phyloP scores from a whole-genome alignment of 2,888 invertebrate species.

The Patella ulyssiponensis region DNA sequence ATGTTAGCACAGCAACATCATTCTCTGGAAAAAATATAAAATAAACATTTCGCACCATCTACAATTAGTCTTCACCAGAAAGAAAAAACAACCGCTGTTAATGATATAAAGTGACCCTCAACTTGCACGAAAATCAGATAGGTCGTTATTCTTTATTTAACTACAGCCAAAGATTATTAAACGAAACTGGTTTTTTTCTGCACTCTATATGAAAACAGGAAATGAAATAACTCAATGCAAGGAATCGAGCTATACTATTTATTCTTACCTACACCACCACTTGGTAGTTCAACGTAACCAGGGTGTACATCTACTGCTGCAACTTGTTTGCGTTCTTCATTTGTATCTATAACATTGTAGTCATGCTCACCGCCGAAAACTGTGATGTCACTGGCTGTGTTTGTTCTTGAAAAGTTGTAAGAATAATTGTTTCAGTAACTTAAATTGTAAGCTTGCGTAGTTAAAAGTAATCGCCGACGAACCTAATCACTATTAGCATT shows the following conservation, averaged over 20 bases:
- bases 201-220: too few species aligned
- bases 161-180: too few species aligned
- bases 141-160: too few species aligned
- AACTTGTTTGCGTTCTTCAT: neutral
- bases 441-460: too few species aligned
- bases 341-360: neutral
- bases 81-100: too few species aligned
- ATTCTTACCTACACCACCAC: neutral
- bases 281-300: neutral
- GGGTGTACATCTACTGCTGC: neutral
- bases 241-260: too few species aligned
- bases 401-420: neutral
- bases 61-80: neutral
- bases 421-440: neutral
- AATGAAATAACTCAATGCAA: too few species aligned
- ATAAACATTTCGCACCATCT: neutral
- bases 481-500: too few species aligned
- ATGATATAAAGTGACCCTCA: too few species aligned
- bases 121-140: too few species aligned
- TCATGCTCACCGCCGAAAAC: neutral
- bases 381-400: conserved; percentile 1
- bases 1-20: conserved; percentile 35
- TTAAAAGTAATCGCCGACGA: too few species aligned
- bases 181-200: too few species aligned
- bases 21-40: conserved; percentile 21